These are phyloP conservation scores for Cochlearius cochlearius DNA, from an alignment of 2,113 vertebrate genomes.

Conservation along the genomic window DNA sequence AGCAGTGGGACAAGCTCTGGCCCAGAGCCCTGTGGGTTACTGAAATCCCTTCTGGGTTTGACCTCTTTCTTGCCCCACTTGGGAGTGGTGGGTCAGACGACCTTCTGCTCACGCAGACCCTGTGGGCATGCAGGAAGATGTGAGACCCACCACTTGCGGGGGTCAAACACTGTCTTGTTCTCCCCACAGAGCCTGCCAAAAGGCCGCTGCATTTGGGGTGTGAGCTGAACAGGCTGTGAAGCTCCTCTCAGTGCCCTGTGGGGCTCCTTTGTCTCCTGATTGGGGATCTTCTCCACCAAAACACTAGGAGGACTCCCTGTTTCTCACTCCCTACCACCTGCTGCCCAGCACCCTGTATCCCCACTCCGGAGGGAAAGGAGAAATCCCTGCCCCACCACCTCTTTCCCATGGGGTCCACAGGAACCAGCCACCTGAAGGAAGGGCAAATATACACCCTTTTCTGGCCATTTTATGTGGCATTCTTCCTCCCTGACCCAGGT, in stretches of 20 bases:
- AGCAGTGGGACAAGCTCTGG: not conserved
- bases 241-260: not conserved
- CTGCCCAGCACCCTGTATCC: not conserved
- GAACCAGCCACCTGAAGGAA: not conserved
- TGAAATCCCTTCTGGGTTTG: not conserved
- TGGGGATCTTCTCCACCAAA: not conserved
- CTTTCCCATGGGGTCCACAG: not conserved
- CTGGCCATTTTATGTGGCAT: not conserved
- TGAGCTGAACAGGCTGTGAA: not conserved
- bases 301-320: not conserved
- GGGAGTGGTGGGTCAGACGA: not conserved
- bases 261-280: not conserved
- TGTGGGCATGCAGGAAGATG: not conserved
- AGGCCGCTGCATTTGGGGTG: not conserved
- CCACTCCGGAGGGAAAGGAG: not conserved
- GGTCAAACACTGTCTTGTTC: not conserved
- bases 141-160: not conserved
- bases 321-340: fast-evolving
- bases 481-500: not conserved
- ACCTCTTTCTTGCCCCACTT: not conserved
- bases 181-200: not conserved
- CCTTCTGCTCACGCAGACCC: not conserved
- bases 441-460: not conserved
- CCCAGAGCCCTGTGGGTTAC: not conserved
- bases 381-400: not conserved